These are phyloP conservation scores for Apostichopus parvimensis DNA, from an alignment of 35 echinoderm and acorn worm species.

Conservation along the genomic window DNA sequence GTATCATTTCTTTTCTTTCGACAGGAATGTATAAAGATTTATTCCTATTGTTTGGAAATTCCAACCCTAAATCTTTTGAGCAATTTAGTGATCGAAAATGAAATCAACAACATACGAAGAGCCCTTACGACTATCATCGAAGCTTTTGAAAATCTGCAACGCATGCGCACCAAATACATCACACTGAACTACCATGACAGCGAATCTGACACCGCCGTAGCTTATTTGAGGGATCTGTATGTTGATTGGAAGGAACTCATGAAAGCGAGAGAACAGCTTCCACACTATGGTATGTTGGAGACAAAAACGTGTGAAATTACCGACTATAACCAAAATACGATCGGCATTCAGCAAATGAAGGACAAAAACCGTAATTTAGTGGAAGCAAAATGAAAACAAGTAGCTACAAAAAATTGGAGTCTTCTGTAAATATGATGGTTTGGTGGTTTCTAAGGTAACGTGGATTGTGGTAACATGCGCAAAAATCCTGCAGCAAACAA, in stretches of 20 bases:
- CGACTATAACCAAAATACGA: no score
- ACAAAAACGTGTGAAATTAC: no score
- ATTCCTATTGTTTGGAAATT: conserved; percentile 14
- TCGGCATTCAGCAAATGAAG: no score
- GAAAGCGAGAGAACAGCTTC: conserved; percentile 25
- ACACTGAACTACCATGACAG: conserved; percentile 27
- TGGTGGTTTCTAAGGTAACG: no score
- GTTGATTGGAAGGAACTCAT: conserved; percentile 35
- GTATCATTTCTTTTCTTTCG: background rate
- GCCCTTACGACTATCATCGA: background rate
- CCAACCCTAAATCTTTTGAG: background rate
- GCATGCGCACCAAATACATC: conserved; percentile 29
- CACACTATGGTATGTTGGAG: conserved; percentile 12
- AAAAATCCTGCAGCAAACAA: no score
- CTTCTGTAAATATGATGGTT: no score
- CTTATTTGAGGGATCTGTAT: conserved; percentile 8
- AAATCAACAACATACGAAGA: conserved; percentile 29
- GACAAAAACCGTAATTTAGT: no score
- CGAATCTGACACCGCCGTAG: background rate
- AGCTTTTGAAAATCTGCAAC: conserved; percentile 27
- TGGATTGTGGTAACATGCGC: no score
- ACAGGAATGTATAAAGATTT: conserved; percentile 27
- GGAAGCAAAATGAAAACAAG: no score
- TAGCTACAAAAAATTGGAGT: no score
- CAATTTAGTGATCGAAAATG: background rate